Evolutionary conservation across 2,113 vertebrate species (phyloP), one percentile per base, ranked within the genome.

Genomic region (Circaetus cinerascens): DNA sequence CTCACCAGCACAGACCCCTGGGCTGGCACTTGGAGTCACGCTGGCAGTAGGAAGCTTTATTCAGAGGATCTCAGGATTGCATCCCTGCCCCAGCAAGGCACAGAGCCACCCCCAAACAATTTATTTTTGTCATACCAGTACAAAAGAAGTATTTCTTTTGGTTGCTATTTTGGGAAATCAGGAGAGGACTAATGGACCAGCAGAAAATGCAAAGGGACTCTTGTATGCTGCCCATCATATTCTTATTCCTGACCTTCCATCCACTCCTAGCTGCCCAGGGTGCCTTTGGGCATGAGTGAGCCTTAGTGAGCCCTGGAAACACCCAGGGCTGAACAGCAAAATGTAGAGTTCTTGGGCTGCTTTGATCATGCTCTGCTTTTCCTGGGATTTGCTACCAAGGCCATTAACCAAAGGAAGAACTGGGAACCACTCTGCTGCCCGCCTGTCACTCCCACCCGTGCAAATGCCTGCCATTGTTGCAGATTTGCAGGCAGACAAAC

Each of bases 221-320:
- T 11, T 62, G 11, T 22, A 56, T 85, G 32, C 36, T 88, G 43
- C 60, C 56, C n/a, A 20, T 46, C 3, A 2, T 46, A 29, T 48
- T 29, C 46, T 48, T 41, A 19, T 34, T 73, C 45, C 51, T 60
- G 30, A 66, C 26, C 13, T 60, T 19, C 63, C 23, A 40, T 15
- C 51, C 13, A 10, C 12, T 73, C 30, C 38, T 62, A 60, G 38
- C 32, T 68, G 46, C 36, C 50, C 69, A 51, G 66, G n/a, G 9
- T 34, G 19, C 16, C 77, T 82, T 43, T 6, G 4, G 34, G 18
- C 41, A 60, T 0, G 0, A 22, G 26, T 0, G 1, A 29, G 30
- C 5, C 11, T 38, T 15, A 41, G 4, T 2, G 7, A 91, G 40
- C 36, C 34, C 72, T 59, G 27, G 30, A 74, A 71, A 50, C 15